Evolutionary conservation across 2,888 invertebrate genomes (phyloP).

Genomic region (Tanypteryx hageni): DNA sequence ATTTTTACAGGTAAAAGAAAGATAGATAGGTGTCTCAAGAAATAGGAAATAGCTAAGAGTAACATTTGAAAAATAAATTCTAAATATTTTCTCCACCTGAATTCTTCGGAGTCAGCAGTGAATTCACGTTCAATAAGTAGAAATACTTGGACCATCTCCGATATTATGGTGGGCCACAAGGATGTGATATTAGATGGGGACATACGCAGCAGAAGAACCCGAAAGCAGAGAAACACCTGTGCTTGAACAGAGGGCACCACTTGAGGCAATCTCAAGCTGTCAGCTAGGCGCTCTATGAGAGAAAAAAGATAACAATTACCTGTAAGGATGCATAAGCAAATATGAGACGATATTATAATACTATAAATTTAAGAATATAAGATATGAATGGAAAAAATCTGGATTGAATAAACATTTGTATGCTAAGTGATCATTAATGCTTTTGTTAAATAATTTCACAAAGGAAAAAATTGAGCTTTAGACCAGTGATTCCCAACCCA

Average conservation of each 20-base stretch:
- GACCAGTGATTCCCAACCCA: too few relatives aligned
- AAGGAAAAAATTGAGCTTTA: too few relatives aligned
- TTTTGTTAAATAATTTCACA: background rate
- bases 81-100: slow-evolving; percentile 78
- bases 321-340: slow-evolving; percentile 39
- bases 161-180: slow-evolving; percentile 94
- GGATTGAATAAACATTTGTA: background rate
- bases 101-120: slow-evolving; percentile 85
- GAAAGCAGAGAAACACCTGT: slow-evolving; percentile 91
- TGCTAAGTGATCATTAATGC: background rate
- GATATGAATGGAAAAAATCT: background rate
- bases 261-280: slow-evolving; percentile 86
- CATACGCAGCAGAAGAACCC: slow-evolving; percentile 89
- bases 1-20: too few relatives aligned
- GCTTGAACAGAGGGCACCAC: slow-evolving; percentile 87
- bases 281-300: slow-evolving; percentile 87
- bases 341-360: slow-evolving; percentile 15
- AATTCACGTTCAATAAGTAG: slow-evolving; percentile 91
- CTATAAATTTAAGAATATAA: background rate
- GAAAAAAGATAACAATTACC: slow-evolving; percentile 39
- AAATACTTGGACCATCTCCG: slow-evolving; percentile 93
- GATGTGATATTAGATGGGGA: slow-evolving; percentile 90
- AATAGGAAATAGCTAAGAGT: background rate
- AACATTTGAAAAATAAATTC: background rate
- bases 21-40: too few relatives aligned